Conservation (phyloP, 2,797 vertebrate species). For the Antennarius maculatus region DNA sequence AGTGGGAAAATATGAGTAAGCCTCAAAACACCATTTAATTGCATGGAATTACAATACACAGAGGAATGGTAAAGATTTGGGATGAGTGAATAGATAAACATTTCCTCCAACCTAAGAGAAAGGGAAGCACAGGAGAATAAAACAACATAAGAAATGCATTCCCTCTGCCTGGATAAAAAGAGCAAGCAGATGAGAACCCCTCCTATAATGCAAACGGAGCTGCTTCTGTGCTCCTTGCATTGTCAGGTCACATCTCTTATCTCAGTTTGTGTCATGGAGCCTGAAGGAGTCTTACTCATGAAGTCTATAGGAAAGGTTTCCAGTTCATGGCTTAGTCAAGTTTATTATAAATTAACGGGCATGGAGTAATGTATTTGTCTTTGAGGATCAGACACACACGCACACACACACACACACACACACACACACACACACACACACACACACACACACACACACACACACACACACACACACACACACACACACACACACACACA, state of each 20-base stretch:
- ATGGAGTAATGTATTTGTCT: too few relatives aligned
- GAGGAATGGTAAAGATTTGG: slow-evolving; percentile 15
- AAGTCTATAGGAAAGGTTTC: background rate
- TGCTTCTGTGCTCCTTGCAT: background rate
- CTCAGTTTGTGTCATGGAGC: slow-evolving; percentile 1
- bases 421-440: too few relatives aligned
- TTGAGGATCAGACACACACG: too few relatives aligned
- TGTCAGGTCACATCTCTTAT: background rate
- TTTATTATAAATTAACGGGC: too few relatives aligned
- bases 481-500: background rate
- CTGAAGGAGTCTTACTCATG: background rate
- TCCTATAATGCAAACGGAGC: background rate
- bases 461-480: too few relatives aligned
- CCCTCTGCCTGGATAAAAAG: too few relatives aligned
- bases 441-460: too few relatives aligned
- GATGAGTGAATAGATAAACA: background rate
- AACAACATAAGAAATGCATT: background rate
- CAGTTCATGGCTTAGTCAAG: background rate
- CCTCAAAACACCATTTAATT: slow-evolving; percentile 29
- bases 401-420: too few relatives aligned
- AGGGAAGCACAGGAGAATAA: background rate
- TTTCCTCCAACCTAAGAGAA: slow-evolving; percentile 5
- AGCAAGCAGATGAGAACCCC: too few relatives aligned
- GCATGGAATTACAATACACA: slow-evolving; percentile 26
- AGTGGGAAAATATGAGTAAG: slow-evolving; percentile 36